Evolutionary conservation across 2,888 invertebrate species (phyloP).

Genomic region (Poecilus cupreus): DNA sequence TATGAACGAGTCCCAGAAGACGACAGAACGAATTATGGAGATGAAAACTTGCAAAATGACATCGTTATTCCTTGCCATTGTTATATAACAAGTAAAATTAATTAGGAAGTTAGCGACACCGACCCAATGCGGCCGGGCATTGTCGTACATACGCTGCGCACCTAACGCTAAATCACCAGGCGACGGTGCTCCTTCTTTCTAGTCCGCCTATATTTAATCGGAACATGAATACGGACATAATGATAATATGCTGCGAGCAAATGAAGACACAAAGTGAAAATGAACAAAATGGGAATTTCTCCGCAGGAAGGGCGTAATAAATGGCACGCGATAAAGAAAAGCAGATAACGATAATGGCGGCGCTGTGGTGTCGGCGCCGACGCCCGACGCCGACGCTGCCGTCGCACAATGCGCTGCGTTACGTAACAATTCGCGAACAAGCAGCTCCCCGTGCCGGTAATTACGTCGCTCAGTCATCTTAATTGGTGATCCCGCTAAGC

Average conservation of each 20-base stretch:
- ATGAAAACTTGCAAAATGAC: slow-evolving; percentile 62
- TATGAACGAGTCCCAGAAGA: slow-evolving; percentile 55
- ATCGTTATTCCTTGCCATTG: slow-evolving; percentile 62
- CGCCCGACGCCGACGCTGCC: no score
- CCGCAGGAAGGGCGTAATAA: slow-evolving; percentile 52
- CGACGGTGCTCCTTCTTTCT: not conserved
- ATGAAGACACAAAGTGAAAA: slow-evolving; percentile 59
- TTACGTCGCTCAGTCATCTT: slow-evolving; percentile 56
- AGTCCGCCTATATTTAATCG: slow-evolving; percentile 57
- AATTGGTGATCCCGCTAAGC: slow-evolving; percentile 58
- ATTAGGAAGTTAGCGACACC: slow-evolving; percentile 58
- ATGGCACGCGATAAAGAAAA: slow-evolving; percentile 59
- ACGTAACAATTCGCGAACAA: slow-evolving; percentile 48
- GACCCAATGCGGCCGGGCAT: not conserved
- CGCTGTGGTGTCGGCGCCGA: not conserved
- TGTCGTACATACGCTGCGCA: not conserved
- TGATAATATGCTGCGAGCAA: slow-evolving; percentile 58
- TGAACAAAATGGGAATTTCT: slow-evolving; percentile 57
- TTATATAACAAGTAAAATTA: slow-evolving; percentile 62
- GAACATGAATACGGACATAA: slow-evolving; percentile 58
- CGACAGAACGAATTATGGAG: slow-evolving; percentile 61
- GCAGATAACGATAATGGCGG: slow-evolving; percentile 59
- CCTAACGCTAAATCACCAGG: not conserved
- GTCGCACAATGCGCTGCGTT: not conserved
- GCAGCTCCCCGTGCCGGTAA: slow-evolving; percentile 43